phyloP scores from a whole-genome alignment of 2,888 invertebrate genomes.

The Pristionchus exspectatus region DNA sequence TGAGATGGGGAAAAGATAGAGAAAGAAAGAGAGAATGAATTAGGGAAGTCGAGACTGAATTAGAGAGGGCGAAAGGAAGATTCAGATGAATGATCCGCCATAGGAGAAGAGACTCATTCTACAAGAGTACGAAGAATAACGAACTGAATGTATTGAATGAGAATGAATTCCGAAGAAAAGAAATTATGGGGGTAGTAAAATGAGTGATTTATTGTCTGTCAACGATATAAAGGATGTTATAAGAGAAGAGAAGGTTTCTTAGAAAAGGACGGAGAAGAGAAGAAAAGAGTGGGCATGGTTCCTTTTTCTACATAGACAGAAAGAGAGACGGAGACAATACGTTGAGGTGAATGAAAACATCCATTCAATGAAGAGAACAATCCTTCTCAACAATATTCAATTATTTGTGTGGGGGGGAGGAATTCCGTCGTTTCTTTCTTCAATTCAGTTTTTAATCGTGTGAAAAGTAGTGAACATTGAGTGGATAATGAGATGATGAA shows the following conservation, averaged over 20 bases:
- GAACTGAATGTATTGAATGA: neutral
- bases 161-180: neutral
- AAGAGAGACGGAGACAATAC: too few relatives aligned
- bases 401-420: neutral
- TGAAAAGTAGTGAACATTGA: conserved; percentile 15
- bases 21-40: conserved; percentile 16
- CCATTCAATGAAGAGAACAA: neutral
- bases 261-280: neutral
- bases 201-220: neutral
- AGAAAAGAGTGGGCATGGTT: neutral
- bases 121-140: neutral
- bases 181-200: neutral
- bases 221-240: neutral
- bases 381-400: neutral
- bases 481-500: conserved; percentile 3
- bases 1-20: conserved; percentile 3
- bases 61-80: neutral
- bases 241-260: neutral
- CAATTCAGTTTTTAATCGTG: neutral
- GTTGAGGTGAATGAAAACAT: neutral
- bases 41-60: conserved; percentile 31
- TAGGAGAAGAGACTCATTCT: too few relatives aligned
- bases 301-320: too few relatives aligned
- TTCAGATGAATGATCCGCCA: neutral
- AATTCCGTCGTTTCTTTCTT: neutral